Conservation (phyloP, 2,888 invertebrate genomes). For the Helicoverpa assulta region DNA sequence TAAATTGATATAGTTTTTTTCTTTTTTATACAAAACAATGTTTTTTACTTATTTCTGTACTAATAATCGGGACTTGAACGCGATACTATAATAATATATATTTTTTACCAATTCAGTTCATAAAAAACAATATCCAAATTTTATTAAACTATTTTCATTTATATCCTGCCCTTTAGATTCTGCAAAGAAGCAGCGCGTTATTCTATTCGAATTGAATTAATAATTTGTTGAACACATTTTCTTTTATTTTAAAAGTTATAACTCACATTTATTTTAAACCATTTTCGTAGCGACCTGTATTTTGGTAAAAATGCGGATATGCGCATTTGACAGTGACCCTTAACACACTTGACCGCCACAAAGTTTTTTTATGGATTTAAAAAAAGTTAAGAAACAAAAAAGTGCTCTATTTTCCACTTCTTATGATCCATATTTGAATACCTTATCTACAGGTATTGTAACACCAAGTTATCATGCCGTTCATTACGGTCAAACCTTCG, state of each 20-base stretch:
- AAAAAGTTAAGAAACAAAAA: neutral
- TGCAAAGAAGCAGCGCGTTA: too few relatives aligned
- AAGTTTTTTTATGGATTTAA: neutral
- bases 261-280: neutral
- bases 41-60: too few relatives aligned
- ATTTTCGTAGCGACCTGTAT: neutral
- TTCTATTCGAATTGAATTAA: too few relatives aligned
- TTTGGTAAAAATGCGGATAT: conserved; percentile 53
- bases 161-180: too few relatives aligned
- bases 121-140: too few relatives aligned
- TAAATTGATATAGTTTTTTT: neutral
- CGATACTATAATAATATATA: too few relatives aligned
- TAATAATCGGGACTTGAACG: too few relatives aligned
- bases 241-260: too few relatives aligned
- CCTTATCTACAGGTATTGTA: neutral
- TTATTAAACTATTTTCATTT: too few relatives aligned
- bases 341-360: conserved; percentile 28
- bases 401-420: neutral
- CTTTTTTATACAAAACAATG: too few relatives aligned
- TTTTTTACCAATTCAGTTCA: too few relatives aligned
- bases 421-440: neutral
- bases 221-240: too few relatives aligned
- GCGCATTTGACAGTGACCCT: conserved; percentile 31
- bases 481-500: conserved; percentile 1
- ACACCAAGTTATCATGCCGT: conserved; percentile 8